These are phyloP conservation scores for Danio rerio DNA, from an alignment of 2,113 vertebrate species.

Conservation along the genomic window GRCz12tu NC_133182.1:58262501-58263000, in stretches of 20 bases:
- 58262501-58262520: not conserved
- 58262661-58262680: slow-evolving; percentile 5
- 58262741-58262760: slow-evolving; percentile 12
- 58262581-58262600: slow-evolving; percentile 35
- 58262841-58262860: not conserved
- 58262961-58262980: slow-evolving; percentile 12
- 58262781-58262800: slow-evolving; percentile 31
- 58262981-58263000: not conserved
- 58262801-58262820: slow-evolving; percentile 16
- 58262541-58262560: not conserved
- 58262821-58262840: slow-evolving; percentile 5
- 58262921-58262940: slow-evolving; percentile 10
- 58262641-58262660: slow-evolving; percentile 12
- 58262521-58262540: not conserved
- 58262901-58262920: not conserved
- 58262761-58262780: slow-evolving; percentile 31
- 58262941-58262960: slow-evolving; percentile 11
- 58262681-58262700: slow-evolving; percentile 54
- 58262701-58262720: slow-evolving; percentile 40
- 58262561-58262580: slow-evolving; percentile 28
- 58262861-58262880: not conserved
- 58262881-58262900: not conserved
- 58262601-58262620: slow-evolving; percentile 12
- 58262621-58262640: slow-evolving; percentile 11
- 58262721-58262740: slow-evolving; percentile 34